Evolutionary conservation across 2,797 vertebrate genomes (phyloP).

Genomic region (Rhynchonycteris naso): DNA sequence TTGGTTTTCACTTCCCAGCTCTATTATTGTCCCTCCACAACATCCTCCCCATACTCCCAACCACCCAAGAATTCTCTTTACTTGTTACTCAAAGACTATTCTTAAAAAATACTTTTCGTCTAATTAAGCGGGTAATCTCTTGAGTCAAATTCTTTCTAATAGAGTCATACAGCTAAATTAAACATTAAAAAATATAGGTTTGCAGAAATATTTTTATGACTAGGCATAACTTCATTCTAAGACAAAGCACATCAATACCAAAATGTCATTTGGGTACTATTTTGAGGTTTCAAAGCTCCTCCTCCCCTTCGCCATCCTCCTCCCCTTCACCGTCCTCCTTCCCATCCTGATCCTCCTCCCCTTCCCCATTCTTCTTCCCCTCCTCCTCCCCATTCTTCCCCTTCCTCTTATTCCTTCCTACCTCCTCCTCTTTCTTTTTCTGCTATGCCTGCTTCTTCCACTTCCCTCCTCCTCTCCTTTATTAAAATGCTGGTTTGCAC

Average conservation of each 20-base stretch:
- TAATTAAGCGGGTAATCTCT: slow-evolving; percentile 28
- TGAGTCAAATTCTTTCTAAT: not conserved
- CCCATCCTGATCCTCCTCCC: too few relatives aligned
- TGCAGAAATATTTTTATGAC: not conserved
- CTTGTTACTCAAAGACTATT: not conserved
- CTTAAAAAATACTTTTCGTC: not conserved
- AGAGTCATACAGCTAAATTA: slow-evolving; percentile 28
- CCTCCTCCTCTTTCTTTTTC: not conserved
- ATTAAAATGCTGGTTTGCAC: not conserved
- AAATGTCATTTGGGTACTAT: not conserved
- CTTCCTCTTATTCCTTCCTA: not conserved
- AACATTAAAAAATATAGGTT: not conserved
- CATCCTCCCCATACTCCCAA: accelerated
- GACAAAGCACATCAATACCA: not conserved
- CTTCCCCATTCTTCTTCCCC: too few relatives aligned
- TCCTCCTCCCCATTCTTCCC: not conserved
- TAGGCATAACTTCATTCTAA: not conserved
- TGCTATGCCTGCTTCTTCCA: not conserved
- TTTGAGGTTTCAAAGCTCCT: not conserved
- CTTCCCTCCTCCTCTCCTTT: not conserved
- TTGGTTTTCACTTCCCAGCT: not conserved
- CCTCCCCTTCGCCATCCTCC: not conserved
- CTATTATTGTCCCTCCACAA: not conserved
- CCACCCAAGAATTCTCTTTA: not conserved
- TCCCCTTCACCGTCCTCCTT: too few relatives aligned